Percentiles rank a stretch among this genome's conserved stretches.
These are phyloP conservation scores for Mormoops blainvillei DNA, from an alignment of 2,113 vertebrate species.

Conservation along the genomic window DNA sequence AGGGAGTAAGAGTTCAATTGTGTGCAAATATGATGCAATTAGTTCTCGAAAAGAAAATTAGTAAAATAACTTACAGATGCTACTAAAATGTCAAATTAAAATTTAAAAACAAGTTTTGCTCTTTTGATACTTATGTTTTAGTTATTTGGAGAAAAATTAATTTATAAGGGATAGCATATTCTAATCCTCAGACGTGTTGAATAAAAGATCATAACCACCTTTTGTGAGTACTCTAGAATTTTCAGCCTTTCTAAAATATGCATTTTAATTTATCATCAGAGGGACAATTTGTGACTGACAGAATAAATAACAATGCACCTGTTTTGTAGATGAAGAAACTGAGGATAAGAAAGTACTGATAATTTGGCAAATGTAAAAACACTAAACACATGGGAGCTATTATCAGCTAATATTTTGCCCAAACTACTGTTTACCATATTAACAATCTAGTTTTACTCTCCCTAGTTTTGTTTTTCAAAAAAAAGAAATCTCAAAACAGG, in stretches of 20 bases:
- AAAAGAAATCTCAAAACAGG: background rate
- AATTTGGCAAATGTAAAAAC: background rate
- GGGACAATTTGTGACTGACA: background rate
- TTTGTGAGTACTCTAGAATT: background rate
- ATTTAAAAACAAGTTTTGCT: background rate
- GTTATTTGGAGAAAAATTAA: background rate
- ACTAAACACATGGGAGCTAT: background rate
- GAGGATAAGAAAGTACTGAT: background rate
- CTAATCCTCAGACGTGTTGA: background rate
- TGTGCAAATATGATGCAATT: background rate
- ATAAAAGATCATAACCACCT: background rate
- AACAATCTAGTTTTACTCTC: background rate
- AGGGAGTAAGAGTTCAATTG: slow-evolving; percentile 1
- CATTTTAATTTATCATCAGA: background rate
- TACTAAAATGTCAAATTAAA: slow-evolving; percentile 21
- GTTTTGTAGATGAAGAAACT: background rate
- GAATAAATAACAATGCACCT: background rate
- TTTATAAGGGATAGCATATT: background rate
- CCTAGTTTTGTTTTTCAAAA: background rate
- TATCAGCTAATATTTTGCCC: background rate
- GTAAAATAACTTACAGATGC: background rate
- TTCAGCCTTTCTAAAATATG: background rate
- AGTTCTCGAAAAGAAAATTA: background rate
- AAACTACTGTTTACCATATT: background rate
- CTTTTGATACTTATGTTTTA: background rate